phyloP scores from a whole-genome alignment of 30 jellyfish, hydroid and myxozoan genomes.

The Catostylus mosaicus region DNA sequence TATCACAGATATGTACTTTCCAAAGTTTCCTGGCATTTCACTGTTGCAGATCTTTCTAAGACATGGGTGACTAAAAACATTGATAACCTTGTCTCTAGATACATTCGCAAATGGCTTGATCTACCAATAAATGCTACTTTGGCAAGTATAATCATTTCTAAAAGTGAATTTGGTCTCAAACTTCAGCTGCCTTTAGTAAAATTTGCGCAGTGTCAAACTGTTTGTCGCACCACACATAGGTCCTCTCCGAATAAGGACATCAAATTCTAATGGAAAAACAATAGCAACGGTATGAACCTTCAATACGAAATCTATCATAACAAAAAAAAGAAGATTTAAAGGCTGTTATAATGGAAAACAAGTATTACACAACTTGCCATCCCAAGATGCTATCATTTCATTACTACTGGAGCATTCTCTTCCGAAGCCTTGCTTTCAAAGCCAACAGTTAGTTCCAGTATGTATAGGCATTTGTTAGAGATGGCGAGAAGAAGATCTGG shows the following conservation, averaged over 20 bases:
- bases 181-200: constrained; percentile 23
- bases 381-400: too few species aligned
- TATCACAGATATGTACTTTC: constrained; percentile 16
- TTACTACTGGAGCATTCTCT: too few species aligned
- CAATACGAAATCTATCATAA: too few species aligned
- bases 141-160: neutral
- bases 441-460: too few species aligned
- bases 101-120: constrained; percentile 36
- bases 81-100: constrained; percentile 20
- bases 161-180: constrained; percentile 6
- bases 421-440: too few species aligned
- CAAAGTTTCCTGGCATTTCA: neutral
- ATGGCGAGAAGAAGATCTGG: too few species aligned
- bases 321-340: too few species aligned
- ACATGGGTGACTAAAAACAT: constrained; percentile 10
- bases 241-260: neutral
- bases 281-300: too few species aligned
- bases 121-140: constrained; percentile 29
- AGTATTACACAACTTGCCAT: too few species aligned
- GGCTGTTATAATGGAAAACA: too few species aligned
- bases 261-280: too few species aligned
- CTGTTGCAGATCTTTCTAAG: constrained; percentile 1
- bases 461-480: too few species aligned
- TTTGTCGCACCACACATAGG: neutral
- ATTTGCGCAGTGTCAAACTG: constrained; percentile 24